phyloP scores from a whole-genome alignment of 35 echinoderm and acorn worm species.

The Apostichopus californicus region DNA sequence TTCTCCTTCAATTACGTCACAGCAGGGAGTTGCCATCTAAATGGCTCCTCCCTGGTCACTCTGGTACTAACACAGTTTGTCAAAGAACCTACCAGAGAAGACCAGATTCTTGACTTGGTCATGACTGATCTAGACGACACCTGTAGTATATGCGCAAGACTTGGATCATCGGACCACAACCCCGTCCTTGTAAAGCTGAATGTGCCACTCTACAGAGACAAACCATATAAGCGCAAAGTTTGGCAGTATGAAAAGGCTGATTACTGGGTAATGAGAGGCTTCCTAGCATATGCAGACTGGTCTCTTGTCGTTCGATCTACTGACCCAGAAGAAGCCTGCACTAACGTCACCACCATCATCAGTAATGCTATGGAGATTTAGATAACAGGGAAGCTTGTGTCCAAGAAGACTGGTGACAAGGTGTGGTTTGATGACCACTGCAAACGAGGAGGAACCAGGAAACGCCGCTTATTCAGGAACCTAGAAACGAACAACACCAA shows the following conservation, averaged over 20 bases:
- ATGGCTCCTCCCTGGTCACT: not conserved
- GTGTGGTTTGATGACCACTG: conserved; percentile 68
- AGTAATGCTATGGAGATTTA: conserved; percentile 57
- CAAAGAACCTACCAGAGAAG: conserved; percentile 65
- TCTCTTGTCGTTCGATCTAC: not conserved
- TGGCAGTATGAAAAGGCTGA: conserved; percentile 54
- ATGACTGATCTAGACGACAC: conserved; percentile 58
- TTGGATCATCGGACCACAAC: conserved; percentile 71
- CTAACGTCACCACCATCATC: conserved; percentile 49
- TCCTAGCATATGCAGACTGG: not conserved
- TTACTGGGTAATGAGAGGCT: conserved; percentile 10
- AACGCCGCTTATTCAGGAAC: conserved; percentile 49
- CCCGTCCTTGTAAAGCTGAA: conserved; percentile 40
- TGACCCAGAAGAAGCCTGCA: conserved; percentile 4
- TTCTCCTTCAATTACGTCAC: not conserved
- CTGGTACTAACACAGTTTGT: conserved; percentile 58
- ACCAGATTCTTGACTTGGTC: conserved; percentile 73
- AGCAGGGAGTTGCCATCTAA: too few species aligned
- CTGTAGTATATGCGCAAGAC: conserved; percentile 19
- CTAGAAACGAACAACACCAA: conserved; percentile 28
- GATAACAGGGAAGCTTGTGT: conserved; percentile 52
- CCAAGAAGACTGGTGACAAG: conserved; percentile 62
- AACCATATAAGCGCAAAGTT: conserved; percentile 53
- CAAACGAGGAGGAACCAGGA: conserved; percentile 45
- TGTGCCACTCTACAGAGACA: conserved; percentile 37